phyloP scores from a whole-genome alignment of 2,113 vertebrate species.

The Heterocephalus glaber region DNA sequence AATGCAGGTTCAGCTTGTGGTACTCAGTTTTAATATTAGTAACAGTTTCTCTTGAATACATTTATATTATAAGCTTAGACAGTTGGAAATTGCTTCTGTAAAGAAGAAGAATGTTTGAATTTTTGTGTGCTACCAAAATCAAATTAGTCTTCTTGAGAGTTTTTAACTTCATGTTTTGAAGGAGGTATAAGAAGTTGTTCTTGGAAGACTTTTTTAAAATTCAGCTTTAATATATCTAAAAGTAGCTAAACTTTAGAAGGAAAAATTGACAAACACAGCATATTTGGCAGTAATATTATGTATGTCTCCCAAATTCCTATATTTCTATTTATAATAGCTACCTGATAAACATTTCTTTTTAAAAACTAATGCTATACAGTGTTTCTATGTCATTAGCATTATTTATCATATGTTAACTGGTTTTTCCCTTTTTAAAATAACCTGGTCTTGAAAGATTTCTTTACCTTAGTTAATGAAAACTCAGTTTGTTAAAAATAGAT shows the following conservation, averaged over 20 bases:
- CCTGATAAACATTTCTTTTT: background rate
- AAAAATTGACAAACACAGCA: background rate
- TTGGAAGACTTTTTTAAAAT: conserved; percentile 19
- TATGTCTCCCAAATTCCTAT: background rate
- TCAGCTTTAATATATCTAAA: background rate
- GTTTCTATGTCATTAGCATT: background rate
- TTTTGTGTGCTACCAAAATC: background rate
- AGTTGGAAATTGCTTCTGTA: conserved; percentile 4
- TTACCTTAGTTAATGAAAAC: background rate
- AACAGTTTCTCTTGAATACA: background rate
- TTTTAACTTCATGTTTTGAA: conserved; percentile 30
- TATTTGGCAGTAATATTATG: conserved; percentile 31
- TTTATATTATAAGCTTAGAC: background rate
- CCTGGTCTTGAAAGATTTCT: background rate
- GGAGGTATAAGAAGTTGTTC: background rate
- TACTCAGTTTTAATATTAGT: conserved; percentile 39
- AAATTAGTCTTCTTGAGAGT: background rate
- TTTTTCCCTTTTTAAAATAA: conserved; percentile 15
- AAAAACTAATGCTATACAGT: conserved; percentile 6
- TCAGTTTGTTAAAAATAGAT: background rate
- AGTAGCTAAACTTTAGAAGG: background rate
- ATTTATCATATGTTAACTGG: background rate
- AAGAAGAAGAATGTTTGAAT: background rate
- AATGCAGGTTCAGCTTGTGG: background rate
- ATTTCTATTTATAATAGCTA: conserved; percentile 22